These are phyloP conservation scores for Nemoura dubitans DNA, from an alignment of 2,888 invertebrate genomes.

Conservation along the genomic window DNA sequence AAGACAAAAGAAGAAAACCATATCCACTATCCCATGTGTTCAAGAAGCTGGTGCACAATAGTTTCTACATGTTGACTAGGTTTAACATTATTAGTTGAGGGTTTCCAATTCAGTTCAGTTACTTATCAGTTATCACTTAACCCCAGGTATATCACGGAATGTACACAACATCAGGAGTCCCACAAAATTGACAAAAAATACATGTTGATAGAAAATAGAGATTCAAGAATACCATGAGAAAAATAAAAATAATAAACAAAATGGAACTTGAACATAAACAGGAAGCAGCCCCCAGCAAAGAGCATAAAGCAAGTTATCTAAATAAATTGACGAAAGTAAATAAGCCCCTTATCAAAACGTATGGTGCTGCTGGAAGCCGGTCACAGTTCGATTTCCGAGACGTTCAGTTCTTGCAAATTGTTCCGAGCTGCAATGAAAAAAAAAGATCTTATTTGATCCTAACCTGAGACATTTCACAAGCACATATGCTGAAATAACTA, in stretches of 20 bases:
- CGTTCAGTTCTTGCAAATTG: constrained; percentile 80
- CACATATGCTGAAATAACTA: too few species aligned
- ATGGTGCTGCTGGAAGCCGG: background rate
- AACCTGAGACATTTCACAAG: too few species aligned
- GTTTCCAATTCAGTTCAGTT: background rate
- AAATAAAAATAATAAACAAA: background rate
- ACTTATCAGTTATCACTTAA: too few species aligned
- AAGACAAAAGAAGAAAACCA: background rate
- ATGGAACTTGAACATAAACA: background rate
- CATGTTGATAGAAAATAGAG: background rate
- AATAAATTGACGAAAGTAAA: background rate
- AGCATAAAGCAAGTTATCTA: background rate
- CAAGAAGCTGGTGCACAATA: background rate
- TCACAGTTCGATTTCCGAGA: constrained; percentile 75
- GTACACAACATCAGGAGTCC: background rate
- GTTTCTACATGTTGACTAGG: background rate
- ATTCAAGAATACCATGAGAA: background rate
- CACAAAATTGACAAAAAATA: background rate
- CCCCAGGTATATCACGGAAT: background rate
- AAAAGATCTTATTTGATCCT: background rate
- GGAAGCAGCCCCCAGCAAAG: background rate
- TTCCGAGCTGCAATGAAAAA: constrained; percentile 74
- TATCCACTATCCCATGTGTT: background rate
- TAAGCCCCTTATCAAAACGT: background rate
- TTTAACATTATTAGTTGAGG: background rate